Conservation (phyloP, 1,140 invertebrate species). For the Aphelenchoides fujianensis region DNA sequence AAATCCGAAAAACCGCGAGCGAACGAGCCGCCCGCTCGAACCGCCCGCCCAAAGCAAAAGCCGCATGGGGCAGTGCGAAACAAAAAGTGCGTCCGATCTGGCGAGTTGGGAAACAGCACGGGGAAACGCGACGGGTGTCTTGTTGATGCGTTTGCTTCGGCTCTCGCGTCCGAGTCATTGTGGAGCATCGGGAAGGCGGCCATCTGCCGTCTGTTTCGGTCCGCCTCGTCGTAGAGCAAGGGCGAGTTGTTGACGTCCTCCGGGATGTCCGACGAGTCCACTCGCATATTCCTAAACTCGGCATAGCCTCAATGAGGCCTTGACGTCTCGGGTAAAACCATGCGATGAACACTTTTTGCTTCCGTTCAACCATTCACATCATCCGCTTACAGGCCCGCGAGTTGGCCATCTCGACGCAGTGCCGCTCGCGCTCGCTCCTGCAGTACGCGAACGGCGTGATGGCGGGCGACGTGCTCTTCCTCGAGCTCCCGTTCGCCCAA, state of each 20-base stretch:
- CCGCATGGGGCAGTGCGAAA: too few relatives aligned
- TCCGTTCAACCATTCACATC: too few relatives aligned
- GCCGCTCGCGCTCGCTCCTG: not conserved
- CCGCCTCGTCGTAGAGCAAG: not conserved
- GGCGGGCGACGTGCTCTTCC: not conserved
- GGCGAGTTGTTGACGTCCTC: not conserved
- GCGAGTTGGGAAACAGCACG: not conserved
- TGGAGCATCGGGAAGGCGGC: not conserved
- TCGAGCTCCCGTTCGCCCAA: not conserved
- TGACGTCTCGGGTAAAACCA: conserved; percentile 2
- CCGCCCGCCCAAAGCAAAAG: too few relatives aligned
- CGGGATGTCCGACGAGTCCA: not conserved
- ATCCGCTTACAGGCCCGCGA: not conserved
- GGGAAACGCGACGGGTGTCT: not conserved
- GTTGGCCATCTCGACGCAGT: not conserved
- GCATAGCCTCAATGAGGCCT: not conserved
- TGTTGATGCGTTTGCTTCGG: not conserved
- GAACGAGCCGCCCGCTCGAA: too few relatives aligned
- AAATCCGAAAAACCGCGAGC: not conserved
- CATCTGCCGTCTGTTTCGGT: not conserved
- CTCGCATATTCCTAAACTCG: not conserved
- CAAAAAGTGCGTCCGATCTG: conserved; percentile 4
- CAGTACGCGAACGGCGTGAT: not conserved
- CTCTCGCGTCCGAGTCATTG: not conserved
- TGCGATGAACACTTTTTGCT: conserved; percentile 5